These are phyloP conservation scores for Myiozetetes cayanensis DNA, from an alignment of 2,113 vertebrate genomes.

Conservation along the genomic window DNA sequence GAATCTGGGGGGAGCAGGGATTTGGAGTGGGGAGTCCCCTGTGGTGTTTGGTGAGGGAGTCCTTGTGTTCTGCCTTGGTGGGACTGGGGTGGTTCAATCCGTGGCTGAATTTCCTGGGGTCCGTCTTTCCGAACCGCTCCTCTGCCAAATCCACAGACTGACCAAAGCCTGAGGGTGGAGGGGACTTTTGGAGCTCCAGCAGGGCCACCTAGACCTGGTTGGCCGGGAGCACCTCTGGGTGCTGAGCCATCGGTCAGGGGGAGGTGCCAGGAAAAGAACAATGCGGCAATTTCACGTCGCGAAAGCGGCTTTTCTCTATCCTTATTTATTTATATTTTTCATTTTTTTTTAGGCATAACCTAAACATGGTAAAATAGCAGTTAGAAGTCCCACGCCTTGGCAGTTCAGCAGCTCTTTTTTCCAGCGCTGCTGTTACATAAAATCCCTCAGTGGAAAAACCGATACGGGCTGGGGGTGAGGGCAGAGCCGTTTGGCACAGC, in stretches of 20 bases:
- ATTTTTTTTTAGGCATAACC: fast-evolving
- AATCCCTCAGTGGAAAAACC: background rate
- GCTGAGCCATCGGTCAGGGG: background rate
- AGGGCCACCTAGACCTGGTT: too few relatives aligned
- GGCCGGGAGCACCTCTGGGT: background rate
- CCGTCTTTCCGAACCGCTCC: background rate
- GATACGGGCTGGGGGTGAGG: background rate
- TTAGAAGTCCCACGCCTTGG: background rate
- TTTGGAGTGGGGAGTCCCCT: background rate
- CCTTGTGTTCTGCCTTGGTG: background rate
- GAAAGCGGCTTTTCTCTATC: background rate
- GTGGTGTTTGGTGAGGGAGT: background rate
- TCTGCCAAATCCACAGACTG: too few relatives aligned
- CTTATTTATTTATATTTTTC: too few relatives aligned
- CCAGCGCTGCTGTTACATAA: background rate
- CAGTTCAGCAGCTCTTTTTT: background rate
- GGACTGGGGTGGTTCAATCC: background rate
- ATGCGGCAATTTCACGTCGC: fast-evolving
- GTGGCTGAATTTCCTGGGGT: background rate
- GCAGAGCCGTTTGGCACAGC: fast-evolving
- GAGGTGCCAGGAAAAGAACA: background rate
- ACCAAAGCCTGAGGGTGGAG: background rate
- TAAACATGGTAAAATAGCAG: background rate
- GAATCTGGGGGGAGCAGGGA: fast-evolving
- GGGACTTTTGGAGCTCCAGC: background rate